These are phyloP conservation scores for Diuraphis noxia DNA, from an alignment of 1,140 invertebrate genomes.

Conservation along the genomic window DNA sequence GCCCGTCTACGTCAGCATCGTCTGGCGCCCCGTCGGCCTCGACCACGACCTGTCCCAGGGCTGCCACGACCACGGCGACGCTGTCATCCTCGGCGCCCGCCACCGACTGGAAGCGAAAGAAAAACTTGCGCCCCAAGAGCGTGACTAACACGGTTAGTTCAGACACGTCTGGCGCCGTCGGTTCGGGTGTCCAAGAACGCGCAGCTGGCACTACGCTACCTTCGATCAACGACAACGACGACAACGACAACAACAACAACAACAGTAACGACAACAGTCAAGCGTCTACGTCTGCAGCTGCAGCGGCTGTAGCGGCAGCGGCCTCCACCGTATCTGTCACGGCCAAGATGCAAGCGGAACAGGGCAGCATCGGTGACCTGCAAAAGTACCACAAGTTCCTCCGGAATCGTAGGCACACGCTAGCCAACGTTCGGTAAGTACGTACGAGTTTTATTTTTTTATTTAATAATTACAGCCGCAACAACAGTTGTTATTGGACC, in stretches of 20 bases:
- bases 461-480: no score
- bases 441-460: not conserved
- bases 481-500: no score
- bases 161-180: slow-evolving; percentile 61
- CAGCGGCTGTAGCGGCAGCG: slow-evolving; percentile 58
- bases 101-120: slow-evolving; percentile 55
- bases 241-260: not conserved
- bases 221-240: not conserved
- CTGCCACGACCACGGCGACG: not conserved
- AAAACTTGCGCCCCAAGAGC: slow-evolving; percentile 62
- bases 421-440: slow-evolving; percentile 85
- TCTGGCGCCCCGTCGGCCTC: not conserved
- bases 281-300: not conserved
- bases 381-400: slow-evolving; percentile 84
- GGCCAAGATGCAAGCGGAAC: slow-evolving; percentile 82
- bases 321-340: slow-evolving; percentile 58
- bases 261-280: no score
- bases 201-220: no score
- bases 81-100: not conserved
- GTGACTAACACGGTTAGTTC: slow-evolving; percentile 60
- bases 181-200: not conserved
- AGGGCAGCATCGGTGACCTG: slow-evolving; percentile 82
- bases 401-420: slow-evolving; percentile 78
- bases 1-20: slow-evolving; percentile 46
- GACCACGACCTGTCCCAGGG: slow-evolving; percentile 8